A percentile compares a stretch with the other conserved stretches of the same genome.
phyloP scores from a whole-genome alignment of 2,797 vertebrate genomes.

The Kryptopterus vitreolus region DNA sequence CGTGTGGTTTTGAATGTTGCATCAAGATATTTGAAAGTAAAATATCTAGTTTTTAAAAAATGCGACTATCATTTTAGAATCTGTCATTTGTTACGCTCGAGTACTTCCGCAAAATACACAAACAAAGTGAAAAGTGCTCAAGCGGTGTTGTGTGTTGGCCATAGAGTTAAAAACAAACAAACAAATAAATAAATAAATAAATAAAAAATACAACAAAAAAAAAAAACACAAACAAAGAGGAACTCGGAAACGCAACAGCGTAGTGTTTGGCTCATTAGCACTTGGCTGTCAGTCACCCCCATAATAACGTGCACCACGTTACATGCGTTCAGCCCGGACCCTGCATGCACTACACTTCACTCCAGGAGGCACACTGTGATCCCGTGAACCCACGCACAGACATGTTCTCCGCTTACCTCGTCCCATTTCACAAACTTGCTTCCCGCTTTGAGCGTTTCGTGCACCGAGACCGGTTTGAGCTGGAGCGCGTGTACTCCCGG shows the following conservation, averaged over 20 bases:
- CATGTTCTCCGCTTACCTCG: slow-evolving; percentile 77
- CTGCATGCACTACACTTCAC: too few relatives aligned
- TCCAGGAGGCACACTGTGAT: background rate
- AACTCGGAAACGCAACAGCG: background rate
- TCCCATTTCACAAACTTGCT: slow-evolving; percentile 96
- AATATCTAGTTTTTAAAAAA: too few relatives aligned
- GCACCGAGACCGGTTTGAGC: slow-evolving; percentile 85
- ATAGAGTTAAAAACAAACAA: background rate
- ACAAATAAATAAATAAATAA: slow-evolving; percentile 13
- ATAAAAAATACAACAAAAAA: background rate
- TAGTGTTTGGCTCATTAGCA: slow-evolving; percentile 8
- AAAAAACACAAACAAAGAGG: background rate
- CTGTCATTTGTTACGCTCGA: background rate
- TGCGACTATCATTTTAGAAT: background rate
- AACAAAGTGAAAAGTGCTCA: background rate
- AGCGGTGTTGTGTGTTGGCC: too few relatives aligned
- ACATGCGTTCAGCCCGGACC: too few relatives aligned
- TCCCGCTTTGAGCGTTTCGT: slow-evolving; percentile 79
- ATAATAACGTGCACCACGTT: background rate
- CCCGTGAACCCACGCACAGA: background rate
- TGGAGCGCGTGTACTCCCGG: slow-evolving; percentile 89
- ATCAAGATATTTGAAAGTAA: too few relatives aligned
- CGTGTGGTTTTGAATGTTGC: background rate
- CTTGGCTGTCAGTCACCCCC: slow-evolving; percentile 32
- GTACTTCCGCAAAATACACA: background rate